Evolutionary conservation across 2,888 invertebrate species (phyloP), one percentile per base, ranked within the genome.

Genomic region (Margaritifera margaritifera): DNA sequence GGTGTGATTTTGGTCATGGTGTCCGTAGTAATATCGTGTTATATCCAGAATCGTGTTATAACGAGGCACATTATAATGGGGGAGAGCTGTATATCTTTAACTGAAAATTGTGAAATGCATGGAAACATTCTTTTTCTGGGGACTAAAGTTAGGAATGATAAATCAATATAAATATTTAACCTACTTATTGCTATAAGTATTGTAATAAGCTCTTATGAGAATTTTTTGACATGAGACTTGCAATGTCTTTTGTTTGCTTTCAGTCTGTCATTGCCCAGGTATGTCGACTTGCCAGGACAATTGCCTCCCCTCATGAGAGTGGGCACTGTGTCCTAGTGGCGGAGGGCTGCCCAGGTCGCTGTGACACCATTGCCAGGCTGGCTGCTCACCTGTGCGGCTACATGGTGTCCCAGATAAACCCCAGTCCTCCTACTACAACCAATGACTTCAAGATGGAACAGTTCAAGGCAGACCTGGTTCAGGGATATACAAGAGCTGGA

Each of bases 341-440:
- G 1, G 89, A 89, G 63, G 89, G 89, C 20, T 84, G 86, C 42
- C 86, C 88, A 8, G 89, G 86, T 2, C 74, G 85, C 6, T 80
- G 81, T 55, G 81, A 84, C 8, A 77, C 84, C 66, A 80, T 89
- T 6, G 86, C 84, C 42, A 80, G 83, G 68, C 84, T 89, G 59
- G 85, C 89, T 1, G 87, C 89, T 6, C 84, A 87, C 74, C 81
- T 89, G 61, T 83, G 86, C 79, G 88, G 88, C 8, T 89, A 85
- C 79, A 80, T 80, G 20, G 80, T 88, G 25, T 84, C 84, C 74
- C 84, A 86, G 80, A 84, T 87, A 64, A 86, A 81, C 69, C 85
- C 88, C 18, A 82, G 81, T 58, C 81, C 83, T 6, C 68, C 81
- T 27, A 74, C 78, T 15, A 74, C 73, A 59, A 61, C 80, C 20